Evolutionary conservation across 2,797 vertebrate genomes (phyloP).

Genomic region (Threskiornis aethiopicus): DNA sequence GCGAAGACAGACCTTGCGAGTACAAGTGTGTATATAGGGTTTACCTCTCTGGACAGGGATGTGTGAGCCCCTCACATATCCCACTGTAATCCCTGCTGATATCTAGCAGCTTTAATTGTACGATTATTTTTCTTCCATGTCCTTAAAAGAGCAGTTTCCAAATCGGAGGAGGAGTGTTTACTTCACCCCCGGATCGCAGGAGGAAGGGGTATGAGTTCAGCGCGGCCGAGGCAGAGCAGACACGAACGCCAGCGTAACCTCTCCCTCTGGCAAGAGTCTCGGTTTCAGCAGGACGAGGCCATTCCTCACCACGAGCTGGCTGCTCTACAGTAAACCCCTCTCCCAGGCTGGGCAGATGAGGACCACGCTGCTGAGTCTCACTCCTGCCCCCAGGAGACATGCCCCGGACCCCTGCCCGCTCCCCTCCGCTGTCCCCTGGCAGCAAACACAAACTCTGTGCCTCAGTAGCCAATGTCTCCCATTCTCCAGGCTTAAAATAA

Average conservation of each 20-base stretch:
- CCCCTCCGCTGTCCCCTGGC: neutral
- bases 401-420: neutral
- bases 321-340: neutral
- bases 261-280: neutral
- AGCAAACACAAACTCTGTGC: neutral
- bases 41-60: neutral
- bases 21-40: neutral
- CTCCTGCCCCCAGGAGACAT: accelerated
- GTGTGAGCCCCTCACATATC: neutral
- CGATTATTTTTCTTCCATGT: neutral
- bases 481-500: conserved; percentile 40
- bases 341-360: neutral
- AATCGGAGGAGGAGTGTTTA: neutral
- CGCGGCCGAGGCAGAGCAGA: neutral
- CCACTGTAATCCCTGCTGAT: neutral
- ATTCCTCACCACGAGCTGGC: neutral
- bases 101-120: neutral
- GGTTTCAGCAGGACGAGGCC: neutral
- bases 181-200: neutral
- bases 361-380: accelerated
- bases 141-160: conserved; percentile 53
- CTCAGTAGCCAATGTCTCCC: neutral
- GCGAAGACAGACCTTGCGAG: neutral
- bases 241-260: accelerated
- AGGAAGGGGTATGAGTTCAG: neutral